Conservation (phyloP, 2,113 vertebrate species). For the Cheirogaleus medius region DNA sequence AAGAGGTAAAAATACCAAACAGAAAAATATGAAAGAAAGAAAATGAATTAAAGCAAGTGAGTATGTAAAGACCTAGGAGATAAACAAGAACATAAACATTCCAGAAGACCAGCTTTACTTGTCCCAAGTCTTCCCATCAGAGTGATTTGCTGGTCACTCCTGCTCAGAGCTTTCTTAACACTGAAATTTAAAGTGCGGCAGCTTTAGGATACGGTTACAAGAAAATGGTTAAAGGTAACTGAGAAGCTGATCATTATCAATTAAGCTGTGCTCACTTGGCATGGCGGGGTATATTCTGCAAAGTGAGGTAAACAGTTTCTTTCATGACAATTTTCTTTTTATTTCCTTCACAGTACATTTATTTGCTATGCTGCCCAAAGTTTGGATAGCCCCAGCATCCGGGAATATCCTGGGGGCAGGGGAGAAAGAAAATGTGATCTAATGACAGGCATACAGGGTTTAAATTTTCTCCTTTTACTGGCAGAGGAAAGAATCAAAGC, state of each 20-base stretch:
- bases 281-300: neutral
- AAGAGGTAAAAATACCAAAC: neutral
- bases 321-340: neutral
- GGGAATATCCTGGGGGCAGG: neutral
- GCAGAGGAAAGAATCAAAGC: neutral
- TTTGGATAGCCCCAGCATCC: neutral
- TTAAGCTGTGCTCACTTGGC: conserved; percentile 29
- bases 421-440: neutral
- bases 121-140: accelerated
- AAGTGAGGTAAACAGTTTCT: neutral
- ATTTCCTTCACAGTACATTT: neutral
- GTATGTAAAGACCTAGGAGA: neutral
- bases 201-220: neutral
- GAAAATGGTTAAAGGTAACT: conserved; percentile 30
- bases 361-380: neutral
- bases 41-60: neutral
- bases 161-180: neutral
- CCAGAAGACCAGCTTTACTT: neutral
- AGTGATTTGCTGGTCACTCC: neutral
- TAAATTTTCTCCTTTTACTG: neutral
- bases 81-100: accelerated
- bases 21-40: neutral
- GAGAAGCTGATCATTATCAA: conserved; percentile 49
- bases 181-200: neutral
- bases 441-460: neutral